Conservation (phyloP, 2,113 vertebrate species). For the Scolopax mira region DNA sequence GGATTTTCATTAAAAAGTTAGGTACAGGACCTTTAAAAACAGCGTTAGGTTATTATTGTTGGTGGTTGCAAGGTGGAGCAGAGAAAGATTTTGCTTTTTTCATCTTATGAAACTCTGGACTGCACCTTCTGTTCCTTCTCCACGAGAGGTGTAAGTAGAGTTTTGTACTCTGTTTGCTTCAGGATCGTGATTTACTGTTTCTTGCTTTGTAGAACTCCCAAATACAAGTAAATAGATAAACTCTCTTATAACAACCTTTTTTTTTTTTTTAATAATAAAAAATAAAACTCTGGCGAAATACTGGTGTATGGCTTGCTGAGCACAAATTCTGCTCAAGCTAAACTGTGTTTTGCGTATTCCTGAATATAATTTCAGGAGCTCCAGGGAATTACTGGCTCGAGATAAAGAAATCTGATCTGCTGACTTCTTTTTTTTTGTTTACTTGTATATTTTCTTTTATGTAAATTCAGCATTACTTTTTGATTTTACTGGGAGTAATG, state of each 20-base stretch:
- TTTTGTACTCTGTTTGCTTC: neutral
- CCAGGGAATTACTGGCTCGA: neutral
- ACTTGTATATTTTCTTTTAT: neutral
- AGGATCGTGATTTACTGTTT: neutral
- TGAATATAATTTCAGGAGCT: neutral
- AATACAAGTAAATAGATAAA: neutral
- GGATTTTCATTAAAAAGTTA: neutral
- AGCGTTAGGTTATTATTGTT: fast-evolving
- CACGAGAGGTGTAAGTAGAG: neutral
- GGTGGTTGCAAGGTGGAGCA: neutral
- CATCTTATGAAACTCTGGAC: neutral
- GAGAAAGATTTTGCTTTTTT: neutral
- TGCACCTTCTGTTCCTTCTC: neutral
- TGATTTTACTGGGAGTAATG: neutral
- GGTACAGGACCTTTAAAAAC: neutral
- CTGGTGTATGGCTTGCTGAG: neutral
- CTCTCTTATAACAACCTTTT: neutral
- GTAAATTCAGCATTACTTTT: neutral
- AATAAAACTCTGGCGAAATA: neutral
- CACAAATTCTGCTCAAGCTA: neutral
- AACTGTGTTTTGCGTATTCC: neutral
- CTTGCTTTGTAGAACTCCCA: neutral
- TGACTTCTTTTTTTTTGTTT: neutral
- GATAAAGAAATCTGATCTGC: neutral
- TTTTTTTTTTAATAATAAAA: neutral